Evolutionary conservation across 2,113 vertebrate genomes (phyloP), one percentile per base, ranked within the genome.

Genomic region (Lepus americanus): DNA sequence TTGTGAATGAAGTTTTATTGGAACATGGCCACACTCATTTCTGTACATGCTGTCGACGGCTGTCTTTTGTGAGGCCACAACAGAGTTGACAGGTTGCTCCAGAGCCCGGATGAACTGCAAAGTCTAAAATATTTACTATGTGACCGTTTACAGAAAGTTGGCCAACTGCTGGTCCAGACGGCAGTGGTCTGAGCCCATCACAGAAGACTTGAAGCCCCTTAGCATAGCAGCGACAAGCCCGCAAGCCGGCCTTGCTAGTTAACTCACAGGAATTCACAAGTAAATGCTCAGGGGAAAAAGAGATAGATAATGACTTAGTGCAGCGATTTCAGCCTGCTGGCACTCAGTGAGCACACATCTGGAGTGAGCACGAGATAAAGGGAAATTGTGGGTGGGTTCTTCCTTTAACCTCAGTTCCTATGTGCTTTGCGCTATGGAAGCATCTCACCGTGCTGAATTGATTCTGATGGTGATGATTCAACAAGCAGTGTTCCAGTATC

Each of bases 91-190:
- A 63, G n/a, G 27, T 76, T 69, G 51, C 23, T 2, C 31, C 27
- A 77, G 73, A 83, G 36, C 69, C 61, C 14, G 0, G 53, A 7
- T 36, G 31, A 61, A 64, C n/a, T 72, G 16, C 13, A 80, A 85
- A 89, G 61, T 92, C 74, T 86, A 92, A 89, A 77, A 72, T 53
- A 91, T 49, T 88, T 51, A 70, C n/a, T 80, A 16, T 77, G 20
- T 85, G 29, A 0, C 39, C 69, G 61, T 81, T 89, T 70, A 36
- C 19, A 74, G 39, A 81, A 88, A 8, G 7, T 61, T 87, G 55
- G 20, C 82, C 89, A 39, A 76, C 44, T 3, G 33, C 9, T 70
- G 53, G 23, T 80, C 39, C 77, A 90, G 61, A 70, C 73, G 59
- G 36, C 44, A 29, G 66, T 92, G 73, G 39, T 91, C 92, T 77